These are phyloP conservation scores for Champsocephalus gunnari DNA, from an alignment of 2,797 vertebrate genomes.

Conservation along the genomic window DNA sequence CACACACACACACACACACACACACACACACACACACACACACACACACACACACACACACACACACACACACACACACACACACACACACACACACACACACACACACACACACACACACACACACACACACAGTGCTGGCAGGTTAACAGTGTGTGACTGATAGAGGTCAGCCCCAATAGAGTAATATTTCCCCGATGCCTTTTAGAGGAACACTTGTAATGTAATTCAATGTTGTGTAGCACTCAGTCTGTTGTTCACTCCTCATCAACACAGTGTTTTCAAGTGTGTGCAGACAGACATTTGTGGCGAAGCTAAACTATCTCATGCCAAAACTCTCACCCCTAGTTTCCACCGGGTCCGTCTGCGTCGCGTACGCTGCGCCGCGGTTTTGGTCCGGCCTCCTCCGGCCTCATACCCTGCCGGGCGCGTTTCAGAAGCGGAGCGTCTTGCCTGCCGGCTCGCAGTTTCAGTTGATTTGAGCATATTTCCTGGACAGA, in stretches of 20 bases:
- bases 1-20: too few relatives aligned
- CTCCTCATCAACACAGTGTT: neutral
- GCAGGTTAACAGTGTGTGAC: constrained; percentile 52
- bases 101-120: too few relatives aligned
- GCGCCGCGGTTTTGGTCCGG: too few relatives aligned
- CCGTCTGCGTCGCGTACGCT: too few relatives aligned
- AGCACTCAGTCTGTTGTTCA: neutral
- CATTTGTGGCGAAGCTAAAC: neutral
- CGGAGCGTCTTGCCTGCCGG: too few relatives aligned
- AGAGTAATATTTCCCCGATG: constrained; percentile 35
- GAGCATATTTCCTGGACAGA: too few relatives aligned
- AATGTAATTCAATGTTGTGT: constrained; percentile 21
- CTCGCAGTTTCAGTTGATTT: too few relatives aligned
- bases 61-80: constrained; percentile 12
- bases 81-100: neutral
- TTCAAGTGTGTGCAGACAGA: too few relatives aligned
- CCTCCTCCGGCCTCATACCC: too few relatives aligned
- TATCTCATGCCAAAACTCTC: neutral
- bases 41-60: neutral
- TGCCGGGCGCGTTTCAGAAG: too few relatives aligned
- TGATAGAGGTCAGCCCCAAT: constrained; percentile 48
- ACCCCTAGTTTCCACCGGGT: too few relatives aligned
- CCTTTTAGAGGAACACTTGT: constrained; percentile 21
- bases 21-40: neutral
- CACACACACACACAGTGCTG: constrained; percentile 18